These are phyloP conservation scores for Cyaniris semiargus DNA, from an alignment of 2,888 invertebrate genomes.

Conservation along the genomic window DNA sequence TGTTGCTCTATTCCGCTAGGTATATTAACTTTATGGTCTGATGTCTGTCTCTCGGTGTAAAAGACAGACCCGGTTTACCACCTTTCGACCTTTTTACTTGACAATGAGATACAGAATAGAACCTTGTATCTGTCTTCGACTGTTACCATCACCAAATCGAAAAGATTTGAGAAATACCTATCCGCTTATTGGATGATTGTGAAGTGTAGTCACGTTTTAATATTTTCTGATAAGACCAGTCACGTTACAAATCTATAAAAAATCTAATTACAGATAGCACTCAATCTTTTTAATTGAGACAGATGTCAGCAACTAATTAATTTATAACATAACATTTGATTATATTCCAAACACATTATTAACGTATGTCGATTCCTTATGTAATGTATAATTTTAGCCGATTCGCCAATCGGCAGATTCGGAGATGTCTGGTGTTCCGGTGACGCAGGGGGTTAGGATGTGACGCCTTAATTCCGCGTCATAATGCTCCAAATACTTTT, in stretches of 20 bases:
- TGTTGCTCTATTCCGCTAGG: no score
- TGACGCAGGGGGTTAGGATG: neutral
- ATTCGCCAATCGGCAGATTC: slow-evolving; percentile 16
- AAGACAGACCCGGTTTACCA: no score
- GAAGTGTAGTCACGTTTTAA: neutral
- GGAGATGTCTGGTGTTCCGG: neutral
- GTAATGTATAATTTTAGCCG: slow-evolving; percentile 8
- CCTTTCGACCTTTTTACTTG: no score
- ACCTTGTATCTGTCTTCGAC: no score
- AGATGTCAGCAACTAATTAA: slow-evolving; percentile 29
- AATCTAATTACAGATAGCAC: neutral
- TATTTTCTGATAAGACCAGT: neutral
- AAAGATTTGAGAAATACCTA: no score
- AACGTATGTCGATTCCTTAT: slow-evolving; percentile 9
- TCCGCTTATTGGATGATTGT: neutral
- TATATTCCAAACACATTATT: slow-evolving; percentile 14
- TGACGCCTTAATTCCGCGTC: neutral
- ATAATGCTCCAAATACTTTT: slow-evolving; percentile 17
- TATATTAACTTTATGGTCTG: no score
- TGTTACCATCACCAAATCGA: no score
- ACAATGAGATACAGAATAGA: no score
- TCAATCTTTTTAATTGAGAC: slow-evolving; percentile 18
- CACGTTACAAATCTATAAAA: neutral
- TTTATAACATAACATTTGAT: slow-evolving; percentile 29
- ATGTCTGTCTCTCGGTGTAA: no score